These are phyloP conservation scores for Cottus gobio DNA, from an alignment of 2,113 vertebrate species.

Conservation along the genomic window DNA sequence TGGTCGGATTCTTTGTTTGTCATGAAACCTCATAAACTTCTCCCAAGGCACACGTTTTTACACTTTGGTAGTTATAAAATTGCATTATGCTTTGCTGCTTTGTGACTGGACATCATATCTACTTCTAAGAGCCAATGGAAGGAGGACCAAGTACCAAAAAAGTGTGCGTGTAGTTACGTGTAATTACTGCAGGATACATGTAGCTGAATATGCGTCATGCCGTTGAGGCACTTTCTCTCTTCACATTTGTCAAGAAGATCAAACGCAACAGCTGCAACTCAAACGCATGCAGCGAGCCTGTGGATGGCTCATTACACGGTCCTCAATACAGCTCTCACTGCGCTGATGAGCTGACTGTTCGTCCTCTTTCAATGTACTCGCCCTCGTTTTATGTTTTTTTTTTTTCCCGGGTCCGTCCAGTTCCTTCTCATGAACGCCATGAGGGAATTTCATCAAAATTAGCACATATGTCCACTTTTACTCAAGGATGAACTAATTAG, in stretches of 20 bases:
- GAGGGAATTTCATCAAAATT: background rate
- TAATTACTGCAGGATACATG: background rate
- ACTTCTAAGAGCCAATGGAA: background rate
- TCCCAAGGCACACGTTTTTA: background rate
- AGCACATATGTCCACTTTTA: background rate
- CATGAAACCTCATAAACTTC: background rate
- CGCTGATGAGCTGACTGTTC: background rate
- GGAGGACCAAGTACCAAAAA: background rate
- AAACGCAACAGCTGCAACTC: constrained; percentile 3
- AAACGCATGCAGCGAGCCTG: background rate
- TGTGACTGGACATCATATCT: background rate
- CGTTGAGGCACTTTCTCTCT: constrained; percentile 28
- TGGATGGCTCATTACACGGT: constrained; percentile 8
- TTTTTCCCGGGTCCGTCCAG: background rate
- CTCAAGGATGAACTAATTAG: background rate
- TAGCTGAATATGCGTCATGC: background rate
- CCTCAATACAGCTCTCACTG: background rate
- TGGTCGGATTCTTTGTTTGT: background rate
- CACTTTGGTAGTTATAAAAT: background rate
- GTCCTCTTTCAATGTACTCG: background rate
- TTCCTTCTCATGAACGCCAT: background rate
- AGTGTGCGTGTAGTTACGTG: constrained; percentile 1
- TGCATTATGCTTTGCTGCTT: background rate
- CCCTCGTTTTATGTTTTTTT: background rate
- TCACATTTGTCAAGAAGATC: background rate